Evolutionary conservation across 2,888 invertebrate species (phyloP), one percentile per base, ranked within the genome.

Genomic region (Drosophila differens): DNA sequence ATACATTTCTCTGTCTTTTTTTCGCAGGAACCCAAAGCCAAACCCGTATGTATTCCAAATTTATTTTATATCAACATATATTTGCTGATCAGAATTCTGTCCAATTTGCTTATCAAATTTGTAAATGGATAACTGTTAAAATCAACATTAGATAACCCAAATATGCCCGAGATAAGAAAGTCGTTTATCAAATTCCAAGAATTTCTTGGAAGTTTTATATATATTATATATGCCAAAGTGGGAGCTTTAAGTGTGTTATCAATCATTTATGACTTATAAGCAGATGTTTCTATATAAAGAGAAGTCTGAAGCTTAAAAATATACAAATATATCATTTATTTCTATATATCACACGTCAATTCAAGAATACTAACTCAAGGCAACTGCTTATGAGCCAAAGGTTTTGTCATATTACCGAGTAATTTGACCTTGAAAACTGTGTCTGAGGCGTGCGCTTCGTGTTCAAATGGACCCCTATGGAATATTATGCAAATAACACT

Each of bases 21-120:
- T 68, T 79, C 57, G 55, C 92, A 92, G 92, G 92, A 92, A 91
- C 93, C 92, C 74, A 92, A 92, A 92, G 82, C 90, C 64, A 92
- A 92, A 79, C 88, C 90, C 83, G 92, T 92, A 92, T 64, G 92
- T 92, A 92, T 81, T 72, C 58, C 66, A 62, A 72, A 35, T 68
- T 63, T 54, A 57, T 69, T 76, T 49, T 68, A 69, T 64, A 52
- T 70, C 22, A 14, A 7, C 47, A 70, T 61, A 49, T 55, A 44
- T 35, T 41, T 51, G 39, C 49, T 33, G 5, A 35, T 55, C 28
- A 32, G 52, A 52, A n/a, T 28, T 25, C 33, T 59, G 35, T n/a
- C 14, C n/a, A 19, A 63, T 32, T 49, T 14, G 52, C 69, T 52
- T 68, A 58, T 60, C 74, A 53, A 28, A 14, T 25, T 41, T 25